phyloP scores from a whole-genome alignment of 1,140 invertebrate species.

The Caenorhabditis tropicalis region DNA sequence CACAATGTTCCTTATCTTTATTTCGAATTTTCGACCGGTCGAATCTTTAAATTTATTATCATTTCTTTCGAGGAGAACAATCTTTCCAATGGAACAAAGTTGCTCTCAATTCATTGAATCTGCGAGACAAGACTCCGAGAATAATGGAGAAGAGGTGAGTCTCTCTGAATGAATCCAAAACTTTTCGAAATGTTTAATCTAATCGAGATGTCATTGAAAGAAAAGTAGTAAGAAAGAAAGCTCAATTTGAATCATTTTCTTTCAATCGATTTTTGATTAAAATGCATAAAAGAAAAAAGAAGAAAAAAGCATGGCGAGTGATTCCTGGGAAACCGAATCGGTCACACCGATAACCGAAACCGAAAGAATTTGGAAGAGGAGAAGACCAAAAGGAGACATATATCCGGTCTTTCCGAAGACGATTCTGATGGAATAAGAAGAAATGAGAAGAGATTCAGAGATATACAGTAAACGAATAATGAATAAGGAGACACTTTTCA shows the following conservation, averaged over 20 bases:
- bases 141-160: too few species aligned
- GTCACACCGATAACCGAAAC: constrained; percentile 41
- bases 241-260: too few species aligned
- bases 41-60: not conserved
- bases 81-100: too few species aligned
- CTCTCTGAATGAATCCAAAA: too few species aligned
- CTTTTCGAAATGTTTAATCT: too few species aligned
- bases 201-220: too few species aligned
- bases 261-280: not conserved
- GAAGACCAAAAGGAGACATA: not conserved
- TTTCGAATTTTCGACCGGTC: not conserved
- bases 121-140: too few species aligned
- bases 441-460: not conserved
- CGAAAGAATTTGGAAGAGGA: not conserved
- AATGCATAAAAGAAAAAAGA: not conserved
- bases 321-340: not conserved
- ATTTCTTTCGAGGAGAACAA: not conserved
- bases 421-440: not conserved
- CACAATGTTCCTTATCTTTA: not conserved
- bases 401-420: constrained; percentile 39
- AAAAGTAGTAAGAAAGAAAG: too few species aligned
- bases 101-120: too few species aligned
- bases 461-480: not conserved
- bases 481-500: not conserved
- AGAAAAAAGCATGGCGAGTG: not conserved